Evolutionary conservation across 2,113 vertebrate genomes (phyloP), one percentile per base, ranked within the genome.

Genomic region (Tupaia tana): DNA sequence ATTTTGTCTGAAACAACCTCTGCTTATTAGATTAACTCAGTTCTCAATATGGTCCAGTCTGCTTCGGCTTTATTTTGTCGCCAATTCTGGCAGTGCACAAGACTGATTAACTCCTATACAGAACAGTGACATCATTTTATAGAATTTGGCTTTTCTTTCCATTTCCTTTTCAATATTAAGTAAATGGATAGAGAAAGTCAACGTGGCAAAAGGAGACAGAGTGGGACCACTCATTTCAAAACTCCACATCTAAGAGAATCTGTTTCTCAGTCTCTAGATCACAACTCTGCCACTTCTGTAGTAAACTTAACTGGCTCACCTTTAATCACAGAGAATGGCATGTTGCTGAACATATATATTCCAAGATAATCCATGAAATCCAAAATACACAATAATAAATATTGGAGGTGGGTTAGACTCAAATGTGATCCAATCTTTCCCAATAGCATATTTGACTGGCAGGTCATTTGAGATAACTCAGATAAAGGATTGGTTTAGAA

Each of bases 331-430:
- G 69, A 87, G 19, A 84, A 81, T 18, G 9, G 58, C 13, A n/a
- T 5, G 31, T 12, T 80, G 92, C 52, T 31, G 14, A 74, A 80
- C 69, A 75, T 2, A 2, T 18, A 79, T 70, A 59, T 89, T 83
- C 86, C 19, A 78, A 79, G 74, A 90, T 52, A 79, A 96, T 64
- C 59, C 59, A 69, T 58, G 83, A 86, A 90, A 59, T 79, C 13
- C n/a, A 90, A 90, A 94, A 82, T 74, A 82, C 4, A 82, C 19
- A 91, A 66, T 66, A 58, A 87, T 43, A 95, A 90, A 67, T 90
- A 94, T 58, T 34, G 79, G 24, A 88, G 29, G 24, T 88, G 29
- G 86, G 4, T 69, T 43, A 89, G 19, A 77, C 24, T 89, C 43
- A 70, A 71, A 77, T 29, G 14, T 77, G 80, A 93, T 9, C 34